Conservation (phyloP, 2,113 vertebrate genomes). For the Polyodon spathula region DNA sequence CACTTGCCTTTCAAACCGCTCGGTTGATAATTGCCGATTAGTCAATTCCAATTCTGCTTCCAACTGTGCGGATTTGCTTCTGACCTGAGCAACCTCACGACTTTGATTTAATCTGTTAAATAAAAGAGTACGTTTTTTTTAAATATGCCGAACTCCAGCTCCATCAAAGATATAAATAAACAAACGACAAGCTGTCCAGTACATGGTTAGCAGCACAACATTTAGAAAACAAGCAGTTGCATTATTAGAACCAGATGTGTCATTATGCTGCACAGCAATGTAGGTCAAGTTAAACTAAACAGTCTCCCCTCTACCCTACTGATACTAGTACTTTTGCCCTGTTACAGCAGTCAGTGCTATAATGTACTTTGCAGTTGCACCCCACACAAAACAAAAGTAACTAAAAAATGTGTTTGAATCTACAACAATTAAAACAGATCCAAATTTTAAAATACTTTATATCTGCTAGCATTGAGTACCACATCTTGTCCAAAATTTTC, state of each 20-base stretch:
- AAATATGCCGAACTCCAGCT: constrained; percentile 7
- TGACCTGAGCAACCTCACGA: constrained; percentile 57
- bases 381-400: too few species aligned
- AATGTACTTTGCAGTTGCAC: too few species aligned
- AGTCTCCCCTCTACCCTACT: not conserved
- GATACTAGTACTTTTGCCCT: too few species aligned
- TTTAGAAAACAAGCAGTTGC: too few species aligned
- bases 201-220: too few species aligned
- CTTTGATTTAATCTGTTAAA: constrained; percentile 43
- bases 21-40: constrained; percentile 59
- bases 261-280: not conserved
- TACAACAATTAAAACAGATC: too few species aligned
- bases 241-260: not conserved
- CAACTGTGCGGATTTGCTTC: constrained; percentile 50
- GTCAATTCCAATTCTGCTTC: constrained; percentile 61
- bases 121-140: not conserved
- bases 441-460: too few species aligned
- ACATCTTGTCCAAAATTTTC: too few species aligned
- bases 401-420: too few species aligned
- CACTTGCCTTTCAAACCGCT: constrained; percentile 61
- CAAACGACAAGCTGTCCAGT: too few species aligned
- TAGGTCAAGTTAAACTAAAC: not conserved
- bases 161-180: not conserved
- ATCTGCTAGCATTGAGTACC: too few species aligned
- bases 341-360: too few species aligned